Base-by-base conservation (phyloP, 1,140 invertebrate species). In the Bombus impatiens region DNA sequence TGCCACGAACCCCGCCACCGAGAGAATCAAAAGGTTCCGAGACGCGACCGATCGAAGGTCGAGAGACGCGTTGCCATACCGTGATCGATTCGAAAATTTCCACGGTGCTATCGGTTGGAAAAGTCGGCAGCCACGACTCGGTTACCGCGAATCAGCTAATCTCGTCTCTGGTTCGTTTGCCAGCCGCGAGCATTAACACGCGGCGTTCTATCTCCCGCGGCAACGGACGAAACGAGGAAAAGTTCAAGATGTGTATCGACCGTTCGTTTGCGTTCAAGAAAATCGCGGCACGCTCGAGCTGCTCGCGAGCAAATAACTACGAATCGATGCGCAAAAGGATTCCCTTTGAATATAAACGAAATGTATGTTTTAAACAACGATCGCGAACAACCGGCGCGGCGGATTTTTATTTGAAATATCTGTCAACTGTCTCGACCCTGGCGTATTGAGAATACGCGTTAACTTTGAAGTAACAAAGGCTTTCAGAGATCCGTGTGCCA, bases 31-130 rank as follows among this genome's bases (percentile, higher is more conserved):
- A 88, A 82, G 68, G 57, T 80, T 79, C 47, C 53, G 53, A 53
- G 65, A 47, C 44, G 47, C 37, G 70, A 32, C 68, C 22, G 28
- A 78, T 75, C 44, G 62, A 53, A 78, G 42, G 9, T 9, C 47
- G 47, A 53, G 47, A 22, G 47, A 53, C 32, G 32, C 47, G 79
- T 83, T 42, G 68, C 28, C 18, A 47, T 28, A 25, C 35, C 13
- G 13, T 76, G 42, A 80, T 90, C 82, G 81, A 83, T 75, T 62
- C 40, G 72, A 71, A 80, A 88, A 88, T 90, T 70, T 83, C 67
- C 88, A 70, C 74, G 53, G 67, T 44, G 86, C 78, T 82, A 87
- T 89, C 88, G 78, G 57, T 68, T 57, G 82, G 78, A 89, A 90
- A 89, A 89, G 71, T 84, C 47, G 37, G 40, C 12, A 12, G 53